phyloP scores from a whole-genome alignment of 2,888 invertebrate species.

The Cryptosula pallasiana region DNA sequence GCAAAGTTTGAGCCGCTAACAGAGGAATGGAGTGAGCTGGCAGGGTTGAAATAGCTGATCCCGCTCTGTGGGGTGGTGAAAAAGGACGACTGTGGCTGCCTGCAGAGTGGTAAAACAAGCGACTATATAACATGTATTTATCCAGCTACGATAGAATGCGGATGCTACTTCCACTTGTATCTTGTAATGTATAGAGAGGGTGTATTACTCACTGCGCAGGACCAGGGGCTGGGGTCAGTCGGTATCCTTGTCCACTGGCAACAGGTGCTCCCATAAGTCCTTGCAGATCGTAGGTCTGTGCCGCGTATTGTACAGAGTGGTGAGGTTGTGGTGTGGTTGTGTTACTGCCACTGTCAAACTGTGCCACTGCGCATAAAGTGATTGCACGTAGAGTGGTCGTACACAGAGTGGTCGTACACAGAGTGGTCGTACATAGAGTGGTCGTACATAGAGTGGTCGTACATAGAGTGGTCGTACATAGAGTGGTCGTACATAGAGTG shows the following conservation, averaged over 20 bases:
- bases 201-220: too few relatives aligned
- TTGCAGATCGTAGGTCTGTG: not conserved
- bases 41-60: not conserved
- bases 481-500: too few relatives aligned
- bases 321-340: not conserved
- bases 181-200: too few relatives aligned
- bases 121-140: too few relatives aligned
- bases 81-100: not conserved
- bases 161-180: not conserved
- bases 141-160: not conserved
- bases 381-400: too few relatives aligned
- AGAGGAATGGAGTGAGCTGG: not conserved
- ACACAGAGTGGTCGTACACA: too few relatives aligned
- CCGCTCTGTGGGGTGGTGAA: not conserved
- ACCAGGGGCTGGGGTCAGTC: not conserved
- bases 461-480: too few relatives aligned
- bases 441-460: too few relatives aligned
- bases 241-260: not conserved
- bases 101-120: not conserved
- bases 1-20: not conserved
- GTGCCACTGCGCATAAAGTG: not conserved
- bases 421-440: too few relatives aligned
- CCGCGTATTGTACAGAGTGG: not conserved
- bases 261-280: not conserved
- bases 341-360: conserved; percentile 1